Evolutionary conservation across 2,888 invertebrate genomes (phyloP), one percentile per base, ranked within the genome.

Genomic region (Platypus cylindrus): DNA sequence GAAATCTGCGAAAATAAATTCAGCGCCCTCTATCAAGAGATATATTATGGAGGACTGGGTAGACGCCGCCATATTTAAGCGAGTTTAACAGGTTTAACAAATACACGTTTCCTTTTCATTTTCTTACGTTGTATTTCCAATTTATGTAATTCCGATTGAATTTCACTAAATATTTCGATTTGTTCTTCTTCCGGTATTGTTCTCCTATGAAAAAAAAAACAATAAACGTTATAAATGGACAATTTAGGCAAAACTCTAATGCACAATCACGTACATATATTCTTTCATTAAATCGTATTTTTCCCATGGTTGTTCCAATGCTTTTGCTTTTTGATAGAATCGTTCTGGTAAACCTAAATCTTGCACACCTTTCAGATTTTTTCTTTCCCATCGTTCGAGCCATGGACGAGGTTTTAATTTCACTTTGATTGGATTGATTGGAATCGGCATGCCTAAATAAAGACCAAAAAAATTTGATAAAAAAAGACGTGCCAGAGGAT

Each of bases 231-330:
- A 36, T 30, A 30, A 2, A 9, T 8, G 8, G n/a, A n/a, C n/a
- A n/a, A n/a, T n/a, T n/a, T n/a, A n/a, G n/a, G n/a, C n/a, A 9
- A 27, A 4, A 14, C 4, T 14, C 13, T 30, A 5, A 12, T 30
- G 16, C n/a, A 25, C 12, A 40, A 37, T 38, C 32, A 48, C 53
- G 51, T 60, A 77, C 72, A 93, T 80, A 59, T 95, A 95, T 39
- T 79, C 71, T 59, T 84, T 84, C 91, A 97, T 93, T 33, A 97
- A 65, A 63, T 97, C 95, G 62, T 78, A 87, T 66, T 89, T 82
- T 55, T 85, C 85, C 76, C 83, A 86, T 0, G 87, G 86, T 45
- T 69, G 79, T 26, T 68, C 71, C 18, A 69, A 55, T 32, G 68
- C 55, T 43, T 71, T 64, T 3, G 78, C 71, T 34, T 72, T 68